Percentiles rank a stretch among this genome's conserved stretches.
These are phyloP conservation scores for Sander vitreus DNA, from an alignment of 2,113 vertebrate species.

Conservation along the genomic window DNA sequence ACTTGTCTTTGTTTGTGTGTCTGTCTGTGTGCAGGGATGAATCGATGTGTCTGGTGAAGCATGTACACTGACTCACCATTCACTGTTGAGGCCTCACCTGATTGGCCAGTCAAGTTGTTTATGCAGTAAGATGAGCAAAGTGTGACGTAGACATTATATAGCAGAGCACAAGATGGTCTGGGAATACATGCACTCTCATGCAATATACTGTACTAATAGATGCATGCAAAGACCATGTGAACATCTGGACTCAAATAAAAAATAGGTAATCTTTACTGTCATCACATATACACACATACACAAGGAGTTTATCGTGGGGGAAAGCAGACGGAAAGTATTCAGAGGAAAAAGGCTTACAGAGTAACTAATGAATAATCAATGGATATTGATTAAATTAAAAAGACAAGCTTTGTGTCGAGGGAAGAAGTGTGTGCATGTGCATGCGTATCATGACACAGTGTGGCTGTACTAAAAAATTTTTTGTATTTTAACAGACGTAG, in stretches of 20 bases:
- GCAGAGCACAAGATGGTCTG: constrained; percentile 6
- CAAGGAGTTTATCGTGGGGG: constrained; percentile 26
- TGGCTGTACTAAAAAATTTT: neutral
- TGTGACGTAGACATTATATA: constrained; percentile 12
- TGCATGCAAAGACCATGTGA: constrained; percentile 31
- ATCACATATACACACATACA: constrained; percentile 11
- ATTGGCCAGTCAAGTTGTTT: constrained; percentile 48
- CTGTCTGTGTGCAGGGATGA: constrained; percentile 28
- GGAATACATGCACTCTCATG: constrained; percentile 27
- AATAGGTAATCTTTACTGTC: constrained; percentile 21
- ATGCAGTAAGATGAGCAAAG: constrained; percentile 22
- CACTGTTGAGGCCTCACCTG: constrained; percentile 14
- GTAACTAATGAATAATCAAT: constrained; percentile 77
- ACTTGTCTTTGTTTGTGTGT: constrained; percentile 36
- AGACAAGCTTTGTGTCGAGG: constrained; percentile 43
- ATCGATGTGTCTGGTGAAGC: constrained; percentile 61
- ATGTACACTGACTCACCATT: constrained; percentile 35
- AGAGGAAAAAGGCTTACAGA: constrained; percentile 59
- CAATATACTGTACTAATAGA: constrained; percentile 4
- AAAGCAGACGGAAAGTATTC: constrained; percentile 41
- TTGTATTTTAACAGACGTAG: constrained; percentile 86
- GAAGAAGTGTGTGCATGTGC: constrained; percentile 14
- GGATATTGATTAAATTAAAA: constrained; percentile 67
- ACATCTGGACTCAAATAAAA: constrained; percentile 49
- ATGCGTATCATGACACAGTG: constrained; percentile 29